A percentile compares a stretch with the other conserved stretches of the same genome.
Evolutionary conservation across 2,797 vertebrate genomes (phyloP).

Genomic region (Craterocephalus amniculus): DNA sequence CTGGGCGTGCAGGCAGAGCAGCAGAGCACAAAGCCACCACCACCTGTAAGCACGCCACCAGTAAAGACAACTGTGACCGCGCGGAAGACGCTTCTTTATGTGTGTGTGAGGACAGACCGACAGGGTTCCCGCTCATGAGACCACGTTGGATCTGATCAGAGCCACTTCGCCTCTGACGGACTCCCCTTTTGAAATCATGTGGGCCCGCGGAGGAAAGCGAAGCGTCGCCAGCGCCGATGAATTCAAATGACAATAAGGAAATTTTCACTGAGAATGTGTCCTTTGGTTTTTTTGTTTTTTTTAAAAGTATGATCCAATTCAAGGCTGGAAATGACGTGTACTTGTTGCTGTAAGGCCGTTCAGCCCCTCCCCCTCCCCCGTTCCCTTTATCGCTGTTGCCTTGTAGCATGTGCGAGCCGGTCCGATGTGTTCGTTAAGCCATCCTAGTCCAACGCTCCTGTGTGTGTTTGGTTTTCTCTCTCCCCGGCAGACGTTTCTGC

Average conservation of each 20-base stretch:
- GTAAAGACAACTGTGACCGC: conserved; percentile 14
- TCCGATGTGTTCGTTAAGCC: conserved; percentile 91
- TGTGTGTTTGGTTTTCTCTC: conserved; percentile 50
- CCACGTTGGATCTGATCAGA: conserved; percentile 39
- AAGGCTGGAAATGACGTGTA: conserved; percentile 43
- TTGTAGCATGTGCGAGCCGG: conserved; percentile 91
- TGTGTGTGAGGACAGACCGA: conserved; percentile 12
- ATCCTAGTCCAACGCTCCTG: conserved; percentile 85
- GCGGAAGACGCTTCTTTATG: conserved; percentile 33
- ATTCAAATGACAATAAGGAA: conserved; percentile 31
- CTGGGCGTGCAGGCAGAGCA: conserved; percentile 71
- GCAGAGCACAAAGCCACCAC: conserved; percentile 55
- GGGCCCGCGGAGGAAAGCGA: conserved; percentile 40
- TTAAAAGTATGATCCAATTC: conserved; percentile 69
- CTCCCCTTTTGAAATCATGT: conserved; percentile 52
- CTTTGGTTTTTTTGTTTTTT: conserved; percentile 88
- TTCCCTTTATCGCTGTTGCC: conserved; percentile 91
- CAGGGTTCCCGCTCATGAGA: conserved; percentile 19
- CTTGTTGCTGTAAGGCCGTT: conserved; percentile 34
- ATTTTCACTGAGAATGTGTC: conserved; percentile 86
- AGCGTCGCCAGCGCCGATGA: conserved; percentile 17
- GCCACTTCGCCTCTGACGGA: conserved; percentile 33
- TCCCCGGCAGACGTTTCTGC: conserved; percentile 84
- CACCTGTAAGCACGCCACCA: conserved; percentile 45
- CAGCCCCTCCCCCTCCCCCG: conserved; percentile 12